phyloP scores from a whole-genome alignment of 2,888 invertebrate species.

The Platycheirus rosarum region DNA sequence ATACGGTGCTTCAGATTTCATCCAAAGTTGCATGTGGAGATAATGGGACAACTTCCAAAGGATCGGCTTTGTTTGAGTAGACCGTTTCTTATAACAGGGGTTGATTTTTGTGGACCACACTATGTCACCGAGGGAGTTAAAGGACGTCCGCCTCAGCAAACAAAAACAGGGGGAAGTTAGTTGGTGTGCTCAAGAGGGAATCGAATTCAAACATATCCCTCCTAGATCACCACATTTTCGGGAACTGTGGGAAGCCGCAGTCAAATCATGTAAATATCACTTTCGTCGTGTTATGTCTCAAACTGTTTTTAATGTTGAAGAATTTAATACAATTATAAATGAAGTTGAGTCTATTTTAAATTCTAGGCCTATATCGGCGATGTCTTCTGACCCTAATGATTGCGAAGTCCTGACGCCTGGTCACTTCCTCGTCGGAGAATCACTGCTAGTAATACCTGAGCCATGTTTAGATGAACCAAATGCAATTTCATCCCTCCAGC shows the following conservation, averaged over 20 bases:
- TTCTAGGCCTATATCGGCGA: background rate
- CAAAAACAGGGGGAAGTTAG: background rate
- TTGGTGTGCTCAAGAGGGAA: too few species aligned
- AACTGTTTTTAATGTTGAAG: slow-evolving; percentile 14
- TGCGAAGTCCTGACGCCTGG: background rate
- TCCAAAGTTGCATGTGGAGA: background rate
- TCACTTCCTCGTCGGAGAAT: background rate
- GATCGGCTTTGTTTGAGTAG: background rate
- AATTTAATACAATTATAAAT: slow-evolving; percentile 7
- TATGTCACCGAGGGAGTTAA: background rate
- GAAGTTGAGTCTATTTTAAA: background rate
- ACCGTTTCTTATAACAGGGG: slow-evolving; percentile 3
- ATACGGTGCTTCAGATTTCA: too few species aligned
- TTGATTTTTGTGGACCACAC: slow-evolving; percentile 4
- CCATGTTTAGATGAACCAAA: slow-evolving; percentile 1
- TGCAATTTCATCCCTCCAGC: background rate
- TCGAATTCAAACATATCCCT: too few species aligned
- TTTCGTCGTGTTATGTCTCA: background rate
- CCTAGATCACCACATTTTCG: too few species aligned
- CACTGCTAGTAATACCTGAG: background rate
- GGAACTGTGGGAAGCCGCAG: background rate
- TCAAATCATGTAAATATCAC: background rate
- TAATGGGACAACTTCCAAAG: slow-evolving; percentile 1
- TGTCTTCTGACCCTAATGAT: background rate
- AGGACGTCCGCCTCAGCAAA: background rate